Conservation (phyloP, 35 echinoderm and acorn worm genomes). For the Patiria miniata region DNA sequence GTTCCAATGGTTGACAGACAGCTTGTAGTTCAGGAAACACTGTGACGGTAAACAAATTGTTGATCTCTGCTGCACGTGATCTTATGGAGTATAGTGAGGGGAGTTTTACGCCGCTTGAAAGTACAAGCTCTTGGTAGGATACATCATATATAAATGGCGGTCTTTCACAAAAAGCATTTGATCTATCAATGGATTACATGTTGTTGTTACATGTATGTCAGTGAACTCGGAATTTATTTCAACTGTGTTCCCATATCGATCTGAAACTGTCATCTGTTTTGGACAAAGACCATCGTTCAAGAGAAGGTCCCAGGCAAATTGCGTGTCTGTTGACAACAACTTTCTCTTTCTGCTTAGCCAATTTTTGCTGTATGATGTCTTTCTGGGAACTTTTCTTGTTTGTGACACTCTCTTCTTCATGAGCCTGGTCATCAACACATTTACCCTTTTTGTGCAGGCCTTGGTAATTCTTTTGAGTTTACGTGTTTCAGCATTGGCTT, state of each 20-base stretch:
- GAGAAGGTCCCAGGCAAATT: not conserved
- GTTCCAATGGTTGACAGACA: conserved; percentile 9
- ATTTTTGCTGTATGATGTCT: not conserved
- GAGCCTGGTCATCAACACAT: too few relatives aligned
- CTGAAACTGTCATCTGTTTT: not conserved
- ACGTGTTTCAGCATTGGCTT: too few relatives aligned
- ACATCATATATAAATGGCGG: not conserved
- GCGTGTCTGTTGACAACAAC: not conserved
- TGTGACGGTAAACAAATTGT: conserved; percentile 3
- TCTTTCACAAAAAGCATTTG: conserved; percentile 17
- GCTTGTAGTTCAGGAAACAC: not conserved
- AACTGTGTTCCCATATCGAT: not conserved
- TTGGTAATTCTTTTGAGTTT: too few relatives aligned
- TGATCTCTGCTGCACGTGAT: not conserved
- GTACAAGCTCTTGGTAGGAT: not conserved
- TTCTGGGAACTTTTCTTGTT: not conserved
- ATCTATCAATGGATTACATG: not conserved
- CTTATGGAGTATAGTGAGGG: not conserved
- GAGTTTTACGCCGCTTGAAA: not conserved
- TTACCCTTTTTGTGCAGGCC: too few relatives aligned
- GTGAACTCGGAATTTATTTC: not conserved
- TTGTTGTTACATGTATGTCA: not conserved
- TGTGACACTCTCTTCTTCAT: not conserved
- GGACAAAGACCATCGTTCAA: not conserved
- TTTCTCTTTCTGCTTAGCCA: not conserved